Percentiles rank a stretch among this genome's conserved stretches.
Evolutionary conservation across 2,888 invertebrate species (phyloP).

Genomic region (Atrina japonica): DNA sequence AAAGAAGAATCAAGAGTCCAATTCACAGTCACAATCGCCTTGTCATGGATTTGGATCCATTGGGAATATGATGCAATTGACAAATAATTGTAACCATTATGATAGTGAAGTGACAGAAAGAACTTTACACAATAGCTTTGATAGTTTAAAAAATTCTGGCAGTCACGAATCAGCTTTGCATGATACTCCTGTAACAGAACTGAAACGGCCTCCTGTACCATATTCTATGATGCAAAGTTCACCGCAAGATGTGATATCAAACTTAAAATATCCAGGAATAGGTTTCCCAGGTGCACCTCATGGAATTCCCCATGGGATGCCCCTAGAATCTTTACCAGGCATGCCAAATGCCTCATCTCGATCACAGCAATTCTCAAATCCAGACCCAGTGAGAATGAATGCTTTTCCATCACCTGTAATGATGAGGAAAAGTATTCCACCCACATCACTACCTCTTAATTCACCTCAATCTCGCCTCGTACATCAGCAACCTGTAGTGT

Average conservation of each 20-base stretch:
- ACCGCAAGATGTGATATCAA: neutral
- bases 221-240: neutral
- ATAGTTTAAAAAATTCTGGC: neutral
- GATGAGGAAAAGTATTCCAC: neutral
- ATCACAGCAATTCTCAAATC: neutral
- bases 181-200: too few relatives aligned
- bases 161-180: neutral
- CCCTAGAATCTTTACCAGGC: constrained; percentile 36
- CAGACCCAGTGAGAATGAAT: constrained; percentile 3
- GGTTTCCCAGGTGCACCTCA: constrained; percentile 15
- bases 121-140: neutral
- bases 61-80: neutral
- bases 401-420: constrained; percentile 1
- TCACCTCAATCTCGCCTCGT: constrained; percentile 3
- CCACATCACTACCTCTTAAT: constrained; percentile 18
- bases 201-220: constrained; percentile 7
- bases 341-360: constrained; percentile 26
- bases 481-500: constrained; percentile 6
- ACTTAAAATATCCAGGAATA: neutral
- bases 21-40: constrained; percentile 63
- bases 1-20: constrained; percentile 64
- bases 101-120: constrained; percentile 5
- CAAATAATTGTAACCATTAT: constrained; percentile 16
- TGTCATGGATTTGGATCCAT: constrained; percentile 37
- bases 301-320: constrained; percentile 40